Evolutionary conservation across 2,113 vertebrate species (phyloP).

Genomic region (Dipodomys ordii): DNA sequence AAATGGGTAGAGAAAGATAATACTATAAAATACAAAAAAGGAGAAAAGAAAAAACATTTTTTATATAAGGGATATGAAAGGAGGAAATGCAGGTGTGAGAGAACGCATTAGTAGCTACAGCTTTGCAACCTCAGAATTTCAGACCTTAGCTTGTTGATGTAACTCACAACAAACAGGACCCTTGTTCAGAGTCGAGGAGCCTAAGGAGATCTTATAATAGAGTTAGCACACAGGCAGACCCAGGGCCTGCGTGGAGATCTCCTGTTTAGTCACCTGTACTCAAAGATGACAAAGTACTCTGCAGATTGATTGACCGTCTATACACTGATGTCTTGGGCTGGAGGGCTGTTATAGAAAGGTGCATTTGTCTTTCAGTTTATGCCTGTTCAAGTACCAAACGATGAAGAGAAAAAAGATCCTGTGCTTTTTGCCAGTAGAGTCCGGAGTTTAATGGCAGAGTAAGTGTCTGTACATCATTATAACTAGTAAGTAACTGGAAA

Average conservation of each 20-base stretch:
- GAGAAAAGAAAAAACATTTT: not conserved
- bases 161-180: not conserved
- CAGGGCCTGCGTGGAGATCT: not conserved
- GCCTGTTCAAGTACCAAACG: slow-evolving; percentile 92
- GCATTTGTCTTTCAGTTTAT: slow-evolving; percentile 91
- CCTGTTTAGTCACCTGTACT: accelerated
- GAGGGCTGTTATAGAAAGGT: not conserved
- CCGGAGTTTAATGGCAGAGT: slow-evolving; percentile 94
- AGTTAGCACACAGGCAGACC: not conserved
- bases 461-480: slow-evolving; percentile 70
- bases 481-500: not conserved
- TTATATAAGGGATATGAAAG: not conserved
- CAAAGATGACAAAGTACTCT: not conserved
- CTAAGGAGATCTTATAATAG: not conserved
- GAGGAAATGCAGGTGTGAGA: not conserved
- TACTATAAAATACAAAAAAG: not conserved
- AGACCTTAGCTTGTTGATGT: not conserved
- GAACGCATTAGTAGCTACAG: not conserved
- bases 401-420: slow-evolving; percentile 93
- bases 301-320: too few species aligned
- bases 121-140: not conserved
- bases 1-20: not conserved
- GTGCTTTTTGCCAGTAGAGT: slow-evolving; percentile 92
- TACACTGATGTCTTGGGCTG: not conserved
- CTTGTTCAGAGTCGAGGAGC: not conserved